Evolutionary conservation across 1,140 invertebrate species (phyloP).

Genomic region (Monomorium pharaonis): DNA sequence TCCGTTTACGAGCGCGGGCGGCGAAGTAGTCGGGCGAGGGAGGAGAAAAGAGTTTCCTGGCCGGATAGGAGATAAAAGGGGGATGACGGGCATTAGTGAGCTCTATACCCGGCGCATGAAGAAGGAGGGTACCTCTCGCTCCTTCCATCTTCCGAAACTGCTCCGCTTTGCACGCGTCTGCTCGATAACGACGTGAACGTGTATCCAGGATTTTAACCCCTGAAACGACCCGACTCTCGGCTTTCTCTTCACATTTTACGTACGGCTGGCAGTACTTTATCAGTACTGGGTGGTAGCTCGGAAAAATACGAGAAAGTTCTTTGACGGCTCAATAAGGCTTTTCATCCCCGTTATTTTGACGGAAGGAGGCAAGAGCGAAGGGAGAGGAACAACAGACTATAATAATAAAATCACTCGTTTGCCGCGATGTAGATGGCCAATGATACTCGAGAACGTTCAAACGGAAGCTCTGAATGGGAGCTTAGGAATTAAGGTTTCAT

Average conservation of each 20-base stretch:
- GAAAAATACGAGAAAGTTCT: constrained; percentile 79
- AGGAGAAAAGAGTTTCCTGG: constrained; percentile 52
- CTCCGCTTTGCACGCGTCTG: constrained; percentile 47
- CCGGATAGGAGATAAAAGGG: constrained; percentile 35
- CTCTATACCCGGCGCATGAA: constrained; percentile 38
- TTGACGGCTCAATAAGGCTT: constrained; percentile 49
- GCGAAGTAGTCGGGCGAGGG: constrained; percentile 43
- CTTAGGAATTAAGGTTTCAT: constrained; percentile 38
- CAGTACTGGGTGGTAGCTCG: constrained; percentile 60
- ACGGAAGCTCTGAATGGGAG: not conserved
- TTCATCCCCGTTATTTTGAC: constrained; percentile 60
- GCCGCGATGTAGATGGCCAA: constrained; percentile 3
- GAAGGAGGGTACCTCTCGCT: constrained; percentile 26
- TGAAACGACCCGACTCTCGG: constrained; percentile 62
- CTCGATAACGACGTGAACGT: constrained; percentile 46
- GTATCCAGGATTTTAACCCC: constrained; percentile 64
- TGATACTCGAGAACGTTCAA: constrained; percentile 14
- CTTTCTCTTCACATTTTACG: constrained; percentile 60
- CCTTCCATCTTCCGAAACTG: constrained; percentile 55
- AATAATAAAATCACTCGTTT: constrained; percentile 47
- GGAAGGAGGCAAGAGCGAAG: not conserved
- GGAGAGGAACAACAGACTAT: constrained; percentile 47
- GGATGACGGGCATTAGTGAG: constrained; percentile 62
- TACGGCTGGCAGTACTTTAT: constrained; percentile 58
- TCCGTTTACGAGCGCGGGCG: constrained; percentile 80